A percentile compares a stretch with the other conserved stretches of the same genome.
Evolutionary conservation across 64 coral and sea anemone genomes (phyloP).

Genomic region (Porites lutea): DNA sequence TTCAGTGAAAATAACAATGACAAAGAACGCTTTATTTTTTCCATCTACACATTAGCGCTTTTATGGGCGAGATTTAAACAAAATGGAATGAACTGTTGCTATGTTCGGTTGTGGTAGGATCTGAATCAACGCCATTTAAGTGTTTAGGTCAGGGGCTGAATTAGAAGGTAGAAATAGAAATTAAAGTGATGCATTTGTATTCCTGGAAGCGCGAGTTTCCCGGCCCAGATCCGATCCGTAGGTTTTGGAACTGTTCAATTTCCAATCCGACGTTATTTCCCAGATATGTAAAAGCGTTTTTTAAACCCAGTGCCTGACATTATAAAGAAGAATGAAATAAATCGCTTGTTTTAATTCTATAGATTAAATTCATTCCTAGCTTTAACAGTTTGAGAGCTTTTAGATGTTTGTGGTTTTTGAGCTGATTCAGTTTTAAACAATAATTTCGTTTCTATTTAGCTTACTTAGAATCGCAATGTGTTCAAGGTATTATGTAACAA

Average conservation of each 20-base stretch:
- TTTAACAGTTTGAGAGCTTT: background rate
- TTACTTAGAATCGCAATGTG: background rate
- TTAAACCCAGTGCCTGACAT: background rate
- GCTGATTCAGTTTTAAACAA: background rate
- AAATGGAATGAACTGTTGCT: background rate
- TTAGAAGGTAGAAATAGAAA: too few relatives aligned
- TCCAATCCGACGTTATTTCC: too few relatives aligned
- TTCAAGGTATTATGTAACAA: slow-evolving; percentile 36
- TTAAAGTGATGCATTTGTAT: too few relatives aligned
- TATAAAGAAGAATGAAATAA: background rate
- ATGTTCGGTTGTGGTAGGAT: background rate
- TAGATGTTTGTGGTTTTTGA: slow-evolving; percentile 28
- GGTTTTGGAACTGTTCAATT: too few relatives aligned
- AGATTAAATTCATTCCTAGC: background rate
- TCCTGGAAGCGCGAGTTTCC: too few relatives aligned
- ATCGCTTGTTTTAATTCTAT: slow-evolving; percentile 15
- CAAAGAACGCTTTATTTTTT: slow-evolving; percentile 6
- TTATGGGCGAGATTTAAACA: background rate
- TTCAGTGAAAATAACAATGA: background rate
- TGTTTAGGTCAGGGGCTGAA: too few relatives aligned
- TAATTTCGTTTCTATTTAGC: background rate
- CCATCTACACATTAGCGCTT: background rate
- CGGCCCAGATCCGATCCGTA: too few relatives aligned
- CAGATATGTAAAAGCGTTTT: too few relatives aligned
- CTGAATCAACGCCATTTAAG: too few relatives aligned